Conservation (phyloP, 2,888 invertebrate genomes). For the Drosophila mimetica region DNA sequence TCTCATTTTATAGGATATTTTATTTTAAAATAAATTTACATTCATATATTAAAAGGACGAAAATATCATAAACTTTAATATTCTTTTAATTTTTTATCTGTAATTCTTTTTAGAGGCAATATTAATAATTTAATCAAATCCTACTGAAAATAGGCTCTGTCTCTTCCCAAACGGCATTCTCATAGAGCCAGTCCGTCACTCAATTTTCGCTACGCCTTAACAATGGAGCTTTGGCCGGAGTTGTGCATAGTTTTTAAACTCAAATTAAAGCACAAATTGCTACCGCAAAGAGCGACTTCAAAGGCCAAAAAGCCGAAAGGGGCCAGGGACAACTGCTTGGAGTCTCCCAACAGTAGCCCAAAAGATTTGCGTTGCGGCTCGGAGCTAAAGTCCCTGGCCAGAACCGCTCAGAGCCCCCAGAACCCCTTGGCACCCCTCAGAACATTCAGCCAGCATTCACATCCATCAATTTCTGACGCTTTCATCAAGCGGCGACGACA, state of each 20-base stretch:
- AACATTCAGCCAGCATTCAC: conserved; percentile 61
- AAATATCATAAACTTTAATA: too few relatives aligned
- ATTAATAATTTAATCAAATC: background rate
- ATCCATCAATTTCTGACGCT: conserved; percentile 83
- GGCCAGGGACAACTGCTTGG: conserved; percentile 26
- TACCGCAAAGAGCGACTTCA: conserved; percentile 72
- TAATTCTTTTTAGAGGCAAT: background rate
- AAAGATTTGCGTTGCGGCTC: conserved; percentile 78
- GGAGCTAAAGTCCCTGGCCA: conserved; percentile 54
- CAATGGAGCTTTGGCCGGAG: conserved; percentile 59
- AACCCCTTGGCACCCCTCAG: conserved; percentile 3
- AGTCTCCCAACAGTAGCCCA: conserved; percentile 59
- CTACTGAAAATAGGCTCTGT: background rate
- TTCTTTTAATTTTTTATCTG: too few relatives aligned
- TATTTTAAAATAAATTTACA: too few relatives aligned
- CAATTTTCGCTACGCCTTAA: conserved; percentile 42
- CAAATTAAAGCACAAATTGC: conserved; percentile 80
- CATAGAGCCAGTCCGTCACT: conserved; percentile 10
- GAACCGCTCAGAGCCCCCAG: conserved; percentile 4
- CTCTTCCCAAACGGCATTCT: conserved; percentile 6
- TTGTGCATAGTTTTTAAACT: conserved; percentile 78
- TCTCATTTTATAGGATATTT: background rate
- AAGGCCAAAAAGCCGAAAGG: conserved; percentile 60
- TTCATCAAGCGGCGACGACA: conserved; percentile 76
- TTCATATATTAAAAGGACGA: too few relatives aligned